Base-by-base conservation (phyloP, 2,113 vertebrate species). In the Morone chrysops region DNA sequence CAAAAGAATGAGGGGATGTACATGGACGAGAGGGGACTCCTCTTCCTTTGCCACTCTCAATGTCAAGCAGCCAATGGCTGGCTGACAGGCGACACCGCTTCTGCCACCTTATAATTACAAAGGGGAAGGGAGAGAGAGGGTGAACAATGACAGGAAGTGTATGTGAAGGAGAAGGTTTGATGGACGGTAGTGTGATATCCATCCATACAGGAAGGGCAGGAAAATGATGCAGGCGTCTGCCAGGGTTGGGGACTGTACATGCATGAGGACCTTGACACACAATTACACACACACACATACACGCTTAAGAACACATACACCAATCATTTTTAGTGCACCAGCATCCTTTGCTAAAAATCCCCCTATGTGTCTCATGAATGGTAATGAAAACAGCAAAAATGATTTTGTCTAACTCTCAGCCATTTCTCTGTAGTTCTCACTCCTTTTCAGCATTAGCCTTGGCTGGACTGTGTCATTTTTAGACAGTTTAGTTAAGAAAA, bases 11-110 rank as follows among this genome's bases (percentile, higher is more conserved):
- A 91, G 81, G 75, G 84, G 73, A 88, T 75, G 89, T 87, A 82
- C 71, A 69, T 36, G 90, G 91, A 89, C 85, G 70, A 88, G 90
- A 91, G 65, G 84, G 88, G 87, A 82, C 90, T 90, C 87, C 87
- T 89, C 90, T 93, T 91, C 80, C 90, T 91, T 94, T 95, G 95
- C 94, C 95, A 96, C 96, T 96, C 95, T 97, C 97, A 96, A 92
- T 97, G 96, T 97, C 97, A 97, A 92, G 92, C 53, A 91, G 90
- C 92, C 94, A 95, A 94, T 92, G 92, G 95, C 94, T 94, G 87
- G 90, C 93, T 95, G 94, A 96, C 93, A 92, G 93, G 95, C 93
- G 94, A 95, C 95, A 93, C 90, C 85, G 87, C 89, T 93, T 93
- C 86, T 94, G 88, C 87, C 88, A 94, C 51, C 90, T 85, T 81